A percentile compares a stretch with the other conserved stretches of the same genome.
These are phyloP conservation scores for Microchirus variegatus DNA, from an alignment of 2,797 vertebrate genomes.

Conservation along the genomic window DNA sequence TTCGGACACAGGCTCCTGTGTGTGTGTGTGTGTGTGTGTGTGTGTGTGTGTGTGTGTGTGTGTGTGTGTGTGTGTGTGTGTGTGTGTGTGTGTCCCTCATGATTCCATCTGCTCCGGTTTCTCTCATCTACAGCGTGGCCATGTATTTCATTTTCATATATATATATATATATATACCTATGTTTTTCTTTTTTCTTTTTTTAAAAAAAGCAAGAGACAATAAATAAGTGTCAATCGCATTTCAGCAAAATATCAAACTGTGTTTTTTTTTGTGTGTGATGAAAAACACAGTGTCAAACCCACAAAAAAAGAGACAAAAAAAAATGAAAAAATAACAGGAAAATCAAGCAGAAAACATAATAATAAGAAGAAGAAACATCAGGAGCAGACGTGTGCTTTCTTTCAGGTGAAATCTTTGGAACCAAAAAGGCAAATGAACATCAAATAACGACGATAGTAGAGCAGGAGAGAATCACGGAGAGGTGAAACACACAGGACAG, in stretches of 20 bases:
- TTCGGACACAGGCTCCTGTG: too few relatives aligned
- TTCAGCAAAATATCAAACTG: too few relatives aligned
- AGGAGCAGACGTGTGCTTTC: slow-evolving; percentile 74
- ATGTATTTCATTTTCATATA: background rate
- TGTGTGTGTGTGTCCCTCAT: slow-evolving; percentile 58
- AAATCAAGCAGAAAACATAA: slow-evolving; percentile 44
- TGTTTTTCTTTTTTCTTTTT: too few relatives aligned
- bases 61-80: too few relatives aligned
- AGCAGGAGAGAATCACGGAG: slow-evolving; percentile 64
- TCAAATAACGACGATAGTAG: slow-evolving; percentile 58
- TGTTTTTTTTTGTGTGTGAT: too few relatives aligned
- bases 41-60: too few relatives aligned
- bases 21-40: too few relatives aligned
- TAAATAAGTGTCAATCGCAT: slow-evolving; percentile 35
- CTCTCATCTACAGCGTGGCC: slow-evolving; percentile 37
- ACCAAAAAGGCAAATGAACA: slow-evolving; percentile 67
- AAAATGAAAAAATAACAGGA: too few relatives aligned
- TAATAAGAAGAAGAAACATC: slow-evolving; percentile 62
- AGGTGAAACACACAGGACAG: slow-evolving; percentile 58
- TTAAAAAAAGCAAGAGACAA: slow-evolving; percentile 13
- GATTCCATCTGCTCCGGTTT: slow-evolving; percentile 47
- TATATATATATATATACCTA: too few relatives aligned
- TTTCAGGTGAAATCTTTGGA: slow-evolving; percentile 79
- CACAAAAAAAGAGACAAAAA: slow-evolving; percentile 25
- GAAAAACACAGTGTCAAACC: slow-evolving; percentile 43